These are phyloP conservation scores for Turdus rufiventris DNA, from an alignment of 2,113 vertebrate species.

Conservation along the genomic window DNA sequence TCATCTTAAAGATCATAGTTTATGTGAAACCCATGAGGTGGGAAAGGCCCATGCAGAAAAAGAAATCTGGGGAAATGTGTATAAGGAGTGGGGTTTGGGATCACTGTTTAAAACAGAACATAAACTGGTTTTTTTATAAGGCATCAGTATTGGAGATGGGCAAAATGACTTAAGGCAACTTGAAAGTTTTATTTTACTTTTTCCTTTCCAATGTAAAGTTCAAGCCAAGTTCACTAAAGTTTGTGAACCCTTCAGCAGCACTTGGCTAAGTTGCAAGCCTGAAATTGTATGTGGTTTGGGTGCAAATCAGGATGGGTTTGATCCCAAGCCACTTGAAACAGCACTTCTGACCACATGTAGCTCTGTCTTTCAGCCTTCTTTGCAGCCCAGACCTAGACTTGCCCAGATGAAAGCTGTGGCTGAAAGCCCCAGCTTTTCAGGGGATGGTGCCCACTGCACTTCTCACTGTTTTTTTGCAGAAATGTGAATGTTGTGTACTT, in stretches of 20 bases:
- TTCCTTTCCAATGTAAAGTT: constrained; percentile 31
- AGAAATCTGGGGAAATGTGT: not conserved
- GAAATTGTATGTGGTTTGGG: constrained; percentile 5
- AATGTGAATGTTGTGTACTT: not conserved
- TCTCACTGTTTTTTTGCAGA: not conserved
- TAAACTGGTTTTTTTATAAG: not conserved
- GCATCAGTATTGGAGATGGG: not conserved
- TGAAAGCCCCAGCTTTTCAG: not conserved
- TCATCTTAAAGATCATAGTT: not conserved
- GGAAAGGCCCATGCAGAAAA: not conserved
- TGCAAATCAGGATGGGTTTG: not conserved
- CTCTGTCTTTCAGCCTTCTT: not conserved
- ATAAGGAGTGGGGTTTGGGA: not conserved
- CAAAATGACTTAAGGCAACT: not conserved
- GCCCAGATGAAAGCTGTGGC: not conserved
- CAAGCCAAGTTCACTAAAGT: not conserved
- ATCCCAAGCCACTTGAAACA: not conserved
- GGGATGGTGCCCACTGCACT: not conserved
- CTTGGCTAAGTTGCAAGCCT: not conserved
- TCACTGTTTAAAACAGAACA: not conserved
- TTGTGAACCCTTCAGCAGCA: not conserved
- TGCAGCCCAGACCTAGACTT: not conserved
- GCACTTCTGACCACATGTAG: not conserved
- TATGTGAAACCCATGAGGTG: not conserved
- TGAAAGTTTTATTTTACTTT: constrained; percentile 13